Conservation (phyloP, 2,888 invertebrate species). For the Apodemia duryi region DNA sequence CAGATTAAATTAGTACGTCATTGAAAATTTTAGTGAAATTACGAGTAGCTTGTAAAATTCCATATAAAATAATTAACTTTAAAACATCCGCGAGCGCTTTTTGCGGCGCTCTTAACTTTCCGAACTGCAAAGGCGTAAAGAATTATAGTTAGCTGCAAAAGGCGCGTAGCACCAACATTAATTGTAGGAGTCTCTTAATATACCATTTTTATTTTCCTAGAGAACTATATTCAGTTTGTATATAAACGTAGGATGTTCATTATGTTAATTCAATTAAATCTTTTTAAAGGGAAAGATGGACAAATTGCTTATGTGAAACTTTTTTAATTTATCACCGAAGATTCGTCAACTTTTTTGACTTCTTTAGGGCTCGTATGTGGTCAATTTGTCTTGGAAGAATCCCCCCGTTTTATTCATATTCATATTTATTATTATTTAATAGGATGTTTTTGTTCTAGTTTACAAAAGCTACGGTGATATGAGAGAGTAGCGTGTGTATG, state of each 20-base stretch:
- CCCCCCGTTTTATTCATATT: no score
- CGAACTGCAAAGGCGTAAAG: neutral
- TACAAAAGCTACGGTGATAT: no score
- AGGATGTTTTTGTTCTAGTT: no score
- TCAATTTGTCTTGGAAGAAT: no score
- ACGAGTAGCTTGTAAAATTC: neutral
- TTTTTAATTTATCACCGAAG: no score
- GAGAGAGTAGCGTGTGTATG: no score
- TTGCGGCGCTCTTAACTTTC: neutral
- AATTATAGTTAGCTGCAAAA: conserved; percentile 1
- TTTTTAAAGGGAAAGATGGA: no score
- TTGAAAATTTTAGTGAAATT: neutral
- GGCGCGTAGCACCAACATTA: neutral
- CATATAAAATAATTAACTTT: conserved; percentile 7
- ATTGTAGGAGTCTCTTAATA: neutral
- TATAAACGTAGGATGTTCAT: neutral
- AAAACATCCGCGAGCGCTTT: conserved; percentile 12
- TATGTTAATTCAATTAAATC: no score
- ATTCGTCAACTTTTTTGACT: no score
- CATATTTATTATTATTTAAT: no score
- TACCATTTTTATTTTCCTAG: neutral
- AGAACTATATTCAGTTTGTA: neutral
- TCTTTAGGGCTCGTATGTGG: no score
- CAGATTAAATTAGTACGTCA: neutral
- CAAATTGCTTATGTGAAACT: no score